Evolutionary conservation across 2,113 vertebrate genomes (phyloP).

Genomic region (Alethe diademata): DNA sequence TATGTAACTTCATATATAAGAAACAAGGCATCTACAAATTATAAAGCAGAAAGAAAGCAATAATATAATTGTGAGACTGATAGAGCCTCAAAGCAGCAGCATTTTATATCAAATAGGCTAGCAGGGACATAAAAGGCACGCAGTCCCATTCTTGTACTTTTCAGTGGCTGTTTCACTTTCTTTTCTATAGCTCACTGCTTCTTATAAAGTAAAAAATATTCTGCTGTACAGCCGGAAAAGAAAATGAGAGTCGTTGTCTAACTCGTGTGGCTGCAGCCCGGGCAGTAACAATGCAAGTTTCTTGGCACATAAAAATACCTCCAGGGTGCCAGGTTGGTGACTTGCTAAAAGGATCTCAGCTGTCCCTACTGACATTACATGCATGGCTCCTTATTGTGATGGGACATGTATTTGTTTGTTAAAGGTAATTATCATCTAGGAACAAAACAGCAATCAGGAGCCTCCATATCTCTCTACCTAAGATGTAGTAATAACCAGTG

Average conservation of each 20-base stretch:
- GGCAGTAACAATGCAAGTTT: not conserved
- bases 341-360: not conserved
- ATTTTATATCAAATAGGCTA: not conserved
- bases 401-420: not conserved
- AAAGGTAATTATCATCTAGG: not conserved
- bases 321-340: not conserved
- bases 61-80: not conserved
- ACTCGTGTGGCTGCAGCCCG: not conserved
- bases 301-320: not conserved
- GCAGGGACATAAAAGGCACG: not conserved
- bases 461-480: not conserved
- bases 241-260: not conserved
- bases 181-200: not conserved
- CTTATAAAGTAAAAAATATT: not conserved
- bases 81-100: not conserved
- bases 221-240: not conserved
- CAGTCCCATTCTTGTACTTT: not conserved
- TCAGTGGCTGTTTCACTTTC: not conserved
- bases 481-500: not conserved
- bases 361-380: not conserved
- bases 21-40: not conserved
- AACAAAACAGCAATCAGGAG: not conserved
- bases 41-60: not conserved
- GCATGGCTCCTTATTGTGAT: not conserved
- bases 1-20: not conserved